These are phyloP conservation scores for Myathropa florea DNA, from an alignment of 2,888 invertebrate species.

Conservation along the genomic window DNA sequence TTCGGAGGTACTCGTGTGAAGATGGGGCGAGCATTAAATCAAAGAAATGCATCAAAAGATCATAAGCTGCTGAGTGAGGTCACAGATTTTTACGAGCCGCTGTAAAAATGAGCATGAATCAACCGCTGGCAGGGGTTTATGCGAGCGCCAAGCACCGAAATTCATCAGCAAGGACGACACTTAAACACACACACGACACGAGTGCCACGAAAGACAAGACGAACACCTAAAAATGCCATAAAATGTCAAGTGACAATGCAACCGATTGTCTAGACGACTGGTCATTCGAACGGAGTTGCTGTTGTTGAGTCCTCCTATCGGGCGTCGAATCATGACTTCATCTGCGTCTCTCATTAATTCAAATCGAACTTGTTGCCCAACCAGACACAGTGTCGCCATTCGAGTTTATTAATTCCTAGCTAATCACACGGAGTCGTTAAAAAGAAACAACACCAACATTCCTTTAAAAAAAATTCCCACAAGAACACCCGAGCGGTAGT, in stretches of 20 bases:
- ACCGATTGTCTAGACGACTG: background rate
- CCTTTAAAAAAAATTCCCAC: background rate
- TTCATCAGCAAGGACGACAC: background rate
- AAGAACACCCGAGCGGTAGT: background rate
- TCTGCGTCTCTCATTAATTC: background rate
- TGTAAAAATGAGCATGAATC: background rate
- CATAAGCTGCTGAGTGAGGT: background rate
- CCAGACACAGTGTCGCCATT: slow-evolving; percentile 1
- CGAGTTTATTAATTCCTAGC: background rate
- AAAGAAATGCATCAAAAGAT: background rate
- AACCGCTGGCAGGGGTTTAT: background rate
- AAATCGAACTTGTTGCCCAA: background rate
- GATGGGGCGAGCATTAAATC: background rate
- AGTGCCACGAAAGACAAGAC: background rate
- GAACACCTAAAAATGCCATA: background rate
- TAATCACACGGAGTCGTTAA: background rate
- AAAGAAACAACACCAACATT: background rate
- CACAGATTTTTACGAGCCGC: background rate
- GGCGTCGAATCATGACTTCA: background rate
- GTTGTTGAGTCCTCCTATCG: background rate
- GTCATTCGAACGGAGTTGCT: background rate
- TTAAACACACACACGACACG: background rate
- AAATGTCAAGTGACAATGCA: background rate
- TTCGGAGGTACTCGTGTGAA: too few species aligned
- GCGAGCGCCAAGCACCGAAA: background rate